These are phyloP conservation scores for Nomada flava DNA, from an alignment of 2,888 invertebrate genomes.

Conservation along the genomic window DNA sequence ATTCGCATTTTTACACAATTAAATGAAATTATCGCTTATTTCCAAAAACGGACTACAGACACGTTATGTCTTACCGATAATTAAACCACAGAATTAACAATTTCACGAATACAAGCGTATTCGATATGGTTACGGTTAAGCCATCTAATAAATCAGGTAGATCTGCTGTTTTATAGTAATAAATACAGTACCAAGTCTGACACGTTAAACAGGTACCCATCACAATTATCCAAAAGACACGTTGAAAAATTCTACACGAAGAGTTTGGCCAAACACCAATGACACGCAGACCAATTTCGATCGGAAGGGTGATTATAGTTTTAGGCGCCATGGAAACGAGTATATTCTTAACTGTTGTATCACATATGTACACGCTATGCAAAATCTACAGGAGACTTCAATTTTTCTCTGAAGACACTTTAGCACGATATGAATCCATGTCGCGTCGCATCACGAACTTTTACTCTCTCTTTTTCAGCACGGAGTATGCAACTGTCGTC, in stretches of 20 bases:
- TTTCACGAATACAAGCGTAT: slow-evolving; percentile 19
- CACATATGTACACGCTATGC: too few relatives aligned
- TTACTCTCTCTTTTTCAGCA: background rate
- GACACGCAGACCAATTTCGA: slow-evolving; percentile 26
- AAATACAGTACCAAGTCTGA: slow-evolving; percentile 22
- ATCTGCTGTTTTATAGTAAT: slow-evolving; percentile 2
- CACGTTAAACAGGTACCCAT: background rate
- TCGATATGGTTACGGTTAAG: slow-evolving; percentile 4
- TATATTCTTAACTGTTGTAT: background rate
- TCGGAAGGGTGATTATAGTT: slow-evolving; percentile 5
- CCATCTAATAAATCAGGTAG: slow-evolving; percentile 22
- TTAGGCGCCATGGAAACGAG: background rate
- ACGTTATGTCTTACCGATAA: slow-evolving; percentile 19
- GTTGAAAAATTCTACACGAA: background rate
- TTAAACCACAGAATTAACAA: slow-evolving; percentile 30
- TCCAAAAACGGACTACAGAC: too few relatives aligned
- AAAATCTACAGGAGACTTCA: background rate
- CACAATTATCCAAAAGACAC: slow-evolving; percentile 3
- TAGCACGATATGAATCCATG: too few relatives aligned
- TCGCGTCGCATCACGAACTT: background rate
- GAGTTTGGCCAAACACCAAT: slow-evolving; percentile 31
- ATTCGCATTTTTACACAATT: background rate
- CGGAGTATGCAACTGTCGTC: background rate
- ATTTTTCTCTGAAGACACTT: background rate
- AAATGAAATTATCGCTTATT: background rate